A percentile compares a stretch with the other conserved stretches of the same genome.
These are phyloP conservation scores for Neodiprion lecontei DNA, from an alignment of 1,140 invertebrate species.

Conservation along the genomic window DNA sequence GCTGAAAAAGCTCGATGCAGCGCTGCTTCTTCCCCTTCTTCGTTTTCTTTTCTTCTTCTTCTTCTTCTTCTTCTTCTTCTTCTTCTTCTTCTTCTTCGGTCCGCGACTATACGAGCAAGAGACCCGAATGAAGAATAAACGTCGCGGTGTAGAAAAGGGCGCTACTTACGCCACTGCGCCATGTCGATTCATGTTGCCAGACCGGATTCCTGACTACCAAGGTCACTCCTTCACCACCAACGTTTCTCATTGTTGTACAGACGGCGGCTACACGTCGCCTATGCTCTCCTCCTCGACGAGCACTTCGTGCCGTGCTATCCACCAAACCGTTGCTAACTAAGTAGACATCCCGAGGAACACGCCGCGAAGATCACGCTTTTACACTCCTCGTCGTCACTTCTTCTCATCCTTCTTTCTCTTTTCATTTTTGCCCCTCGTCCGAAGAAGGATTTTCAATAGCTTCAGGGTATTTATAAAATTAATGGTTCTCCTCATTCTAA, in stretches of 20 bases:
- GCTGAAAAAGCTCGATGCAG: background rate
- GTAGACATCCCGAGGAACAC: slow-evolving; percentile 1
- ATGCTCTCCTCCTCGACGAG: background rate
- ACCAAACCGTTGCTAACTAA: background rate
- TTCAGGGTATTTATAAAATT: no score
- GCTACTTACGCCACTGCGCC: slow-evolving; percentile 38
- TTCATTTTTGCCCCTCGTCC: background rate
- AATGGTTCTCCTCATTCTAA: no score
- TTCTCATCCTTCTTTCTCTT: slow-evolving; percentile 4
- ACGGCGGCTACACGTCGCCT: background rate
- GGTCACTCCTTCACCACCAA: slow-evolving; percentile 35
- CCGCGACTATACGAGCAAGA: no score
- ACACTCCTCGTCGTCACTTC: slow-evolving; percentile 9
- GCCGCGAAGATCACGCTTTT: background rate
- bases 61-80: no score
- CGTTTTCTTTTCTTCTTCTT: no score
- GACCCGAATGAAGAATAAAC: no score
- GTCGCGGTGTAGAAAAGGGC: slow-evolving; percentile 21
- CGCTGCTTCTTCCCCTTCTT: no score
- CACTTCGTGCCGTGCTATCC: background rate
- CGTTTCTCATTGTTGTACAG: slow-evolving; percentile 7
- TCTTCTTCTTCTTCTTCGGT: no score
- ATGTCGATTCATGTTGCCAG: slow-evolving; percentile 47
- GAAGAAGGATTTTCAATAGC: no score
- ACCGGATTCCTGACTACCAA: slow-evolving; percentile 54